phyloP scores from a whole-genome alignment of 2,888 invertebrate species.

The Hermaeophaga mercurialis region DNA sequence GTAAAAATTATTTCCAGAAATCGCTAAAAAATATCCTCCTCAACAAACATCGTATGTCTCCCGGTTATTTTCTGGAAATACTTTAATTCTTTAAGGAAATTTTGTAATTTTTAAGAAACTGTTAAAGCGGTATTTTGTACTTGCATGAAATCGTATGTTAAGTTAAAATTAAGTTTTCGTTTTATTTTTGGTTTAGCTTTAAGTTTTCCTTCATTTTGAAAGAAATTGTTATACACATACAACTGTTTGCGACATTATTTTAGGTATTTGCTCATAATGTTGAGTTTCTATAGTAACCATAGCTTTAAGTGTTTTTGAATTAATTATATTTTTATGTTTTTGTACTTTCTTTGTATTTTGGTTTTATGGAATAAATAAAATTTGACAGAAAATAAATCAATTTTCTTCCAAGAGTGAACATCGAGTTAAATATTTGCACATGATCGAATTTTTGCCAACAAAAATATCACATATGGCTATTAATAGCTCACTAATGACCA shows the following conservation, averaged over 20 bases:
- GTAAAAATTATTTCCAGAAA: conserved; percentile 39
- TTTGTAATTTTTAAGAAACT: conserved; percentile 27
- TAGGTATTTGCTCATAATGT: conserved; percentile 29
- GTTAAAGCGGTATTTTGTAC: conserved; percentile 16
- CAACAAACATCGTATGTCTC: conserved; percentile 33
- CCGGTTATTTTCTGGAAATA: conserved; percentile 36
- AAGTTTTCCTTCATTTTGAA: conserved; percentile 29
- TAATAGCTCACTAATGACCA: too few species aligned
- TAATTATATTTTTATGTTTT: conserved; percentile 29
- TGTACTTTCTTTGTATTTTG: conserved; percentile 30
- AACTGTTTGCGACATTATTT: conserved; percentile 48
- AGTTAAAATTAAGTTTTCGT: conserved; percentile 38
- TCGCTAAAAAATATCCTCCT: conserved; percentile 39
- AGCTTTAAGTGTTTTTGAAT: conserved; percentile 31
- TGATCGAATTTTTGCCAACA: too few species aligned
- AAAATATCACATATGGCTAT: too few species aligned
- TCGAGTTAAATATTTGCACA: too few species aligned
- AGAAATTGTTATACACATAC: conserved; percentile 53
- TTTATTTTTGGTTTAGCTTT: conserved; percentile 31
- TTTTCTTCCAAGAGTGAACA: too few species aligned
- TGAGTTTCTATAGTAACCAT: conserved; percentile 25
- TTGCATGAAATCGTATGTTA: conserved; percentile 37
- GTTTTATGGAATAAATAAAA: conserved; percentile 29
- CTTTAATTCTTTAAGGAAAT: conserved; percentile 29
- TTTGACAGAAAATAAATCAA: too few species aligned